Evolutionary conservation across 1,140 invertebrate species (phyloP).

Genomic region (Battus philenor): DNA sequence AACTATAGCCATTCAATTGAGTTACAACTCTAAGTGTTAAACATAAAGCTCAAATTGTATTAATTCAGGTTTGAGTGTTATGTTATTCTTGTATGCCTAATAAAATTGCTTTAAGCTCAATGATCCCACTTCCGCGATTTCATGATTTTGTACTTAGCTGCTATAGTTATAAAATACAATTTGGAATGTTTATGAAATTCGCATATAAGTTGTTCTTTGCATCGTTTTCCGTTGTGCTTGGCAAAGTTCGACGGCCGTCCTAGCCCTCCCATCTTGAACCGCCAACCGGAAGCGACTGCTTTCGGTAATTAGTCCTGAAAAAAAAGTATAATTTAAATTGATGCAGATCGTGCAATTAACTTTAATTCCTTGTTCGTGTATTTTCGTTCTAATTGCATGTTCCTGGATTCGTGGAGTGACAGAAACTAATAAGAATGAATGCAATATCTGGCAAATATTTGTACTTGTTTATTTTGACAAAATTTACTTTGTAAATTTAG

Average conservation of each 20-base stretch:
- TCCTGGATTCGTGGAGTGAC: too few relatives aligned
- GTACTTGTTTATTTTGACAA: too few relatives aligned
- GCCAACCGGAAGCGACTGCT: slow-evolving; percentile 43
- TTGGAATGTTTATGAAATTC: slow-evolving; percentile 19
- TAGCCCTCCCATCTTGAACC: slow-evolving; percentile 54
- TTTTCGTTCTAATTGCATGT: too few relatives aligned
- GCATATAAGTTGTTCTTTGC: slow-evolving; percentile 30
- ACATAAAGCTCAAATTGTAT: slow-evolving; percentile 21
- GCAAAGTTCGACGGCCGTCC: slow-evolving; percentile 67
- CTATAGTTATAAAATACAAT: slow-evolving; percentile 22
- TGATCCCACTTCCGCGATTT: slow-evolving; percentile 59
- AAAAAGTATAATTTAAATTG: slow-evolving; percentile 33
- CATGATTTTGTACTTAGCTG: slow-evolving; percentile 29
- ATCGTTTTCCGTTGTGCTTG: slow-evolving; percentile 15
- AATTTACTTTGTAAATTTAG: too few relatives aligned
- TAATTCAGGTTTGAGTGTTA: slow-evolving; percentile 22
- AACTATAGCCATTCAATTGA: not conserved
- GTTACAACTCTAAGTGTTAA: not conserved
- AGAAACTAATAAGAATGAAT: too few relatives aligned
- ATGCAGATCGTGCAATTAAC: slow-evolving; percentile 22
- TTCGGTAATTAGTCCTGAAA: slow-evolving; percentile 65
- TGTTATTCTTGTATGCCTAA: slow-evolving; percentile 27
- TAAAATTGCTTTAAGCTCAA: slow-evolving; percentile 65
- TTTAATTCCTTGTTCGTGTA: too few relatives aligned
- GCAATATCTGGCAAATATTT: too few relatives aligned